Evolutionary conservation across 2,888 invertebrate species (phyloP).

Genomic region (Cabera pusaria): DNA sequence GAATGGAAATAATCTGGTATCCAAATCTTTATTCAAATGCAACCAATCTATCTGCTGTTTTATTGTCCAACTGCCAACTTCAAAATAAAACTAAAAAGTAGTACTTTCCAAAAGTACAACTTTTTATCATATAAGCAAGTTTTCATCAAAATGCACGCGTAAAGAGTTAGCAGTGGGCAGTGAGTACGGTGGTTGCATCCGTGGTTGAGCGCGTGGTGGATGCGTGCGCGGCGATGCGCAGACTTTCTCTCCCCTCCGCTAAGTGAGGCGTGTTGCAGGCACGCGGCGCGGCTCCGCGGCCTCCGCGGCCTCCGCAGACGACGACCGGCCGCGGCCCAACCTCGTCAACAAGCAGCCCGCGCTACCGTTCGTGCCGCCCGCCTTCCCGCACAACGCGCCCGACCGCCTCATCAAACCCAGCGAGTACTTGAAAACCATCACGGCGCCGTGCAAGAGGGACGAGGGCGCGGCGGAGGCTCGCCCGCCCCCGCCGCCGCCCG

Average conservation of each 20-base stretch:
- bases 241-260: slow-evolving; percentile 73
- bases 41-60: too few species aligned
- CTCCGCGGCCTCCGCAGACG: slow-evolving; percentile 70
- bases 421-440: slow-evolving; percentile 94
- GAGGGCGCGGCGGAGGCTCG: slow-evolving; percentile 85
- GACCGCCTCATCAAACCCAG: slow-evolving; percentile 96
- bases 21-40: too few species aligned
- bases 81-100: too few species aligned
- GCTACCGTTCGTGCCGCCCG: slow-evolving; percentile 95
- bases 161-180: too few species aligned
- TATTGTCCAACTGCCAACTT: too few species aligned
- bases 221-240: slow-evolving; percentile 63
- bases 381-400: slow-evolving; percentile 91
- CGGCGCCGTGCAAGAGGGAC: slow-evolving; percentile 81
- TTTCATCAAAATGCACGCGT: not conserved
- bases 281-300: slow-evolving; percentile 70
- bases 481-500: slow-evolving; percentile 82
- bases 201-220: too few species aligned
- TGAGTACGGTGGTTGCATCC: slow-evolving; percentile 29
- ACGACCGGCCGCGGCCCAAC: slow-evolving; percentile 83
- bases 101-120: too few species aligned
- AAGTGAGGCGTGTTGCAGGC: slow-evolving; percentile 62
- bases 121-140: not conserved
- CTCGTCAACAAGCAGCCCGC: slow-evolving; percentile 93
- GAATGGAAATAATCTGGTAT: too few species aligned